Evolutionary conservation across 2,113 vertebrate species (phyloP).

Genomic region (Channa maculata): DNA sequence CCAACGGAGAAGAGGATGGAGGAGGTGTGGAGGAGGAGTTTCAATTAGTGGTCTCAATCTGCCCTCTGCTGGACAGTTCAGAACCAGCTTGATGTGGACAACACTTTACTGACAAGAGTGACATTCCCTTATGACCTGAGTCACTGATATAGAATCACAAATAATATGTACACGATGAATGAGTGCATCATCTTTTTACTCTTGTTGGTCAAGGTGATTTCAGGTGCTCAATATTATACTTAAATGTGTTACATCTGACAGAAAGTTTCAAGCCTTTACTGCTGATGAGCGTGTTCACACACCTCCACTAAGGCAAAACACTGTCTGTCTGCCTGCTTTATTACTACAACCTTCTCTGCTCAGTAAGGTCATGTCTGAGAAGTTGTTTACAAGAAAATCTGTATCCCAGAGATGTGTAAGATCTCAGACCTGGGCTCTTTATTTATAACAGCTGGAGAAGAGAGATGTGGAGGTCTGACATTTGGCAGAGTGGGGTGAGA

Average conservation of each 20-base stretch:
- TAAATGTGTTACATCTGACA: not conserved
- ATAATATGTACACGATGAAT: not conserved
- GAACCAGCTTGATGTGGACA: not conserved
- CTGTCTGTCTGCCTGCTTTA: conserved; percentile 25
- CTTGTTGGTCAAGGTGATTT: conserved; percentile 8
- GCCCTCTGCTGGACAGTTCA: conserved; percentile 74
- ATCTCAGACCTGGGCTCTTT: conserved; percentile 86
- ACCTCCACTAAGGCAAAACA: not conserved
- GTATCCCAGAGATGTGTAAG: conserved; percentile 70
- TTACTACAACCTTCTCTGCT: conserved; percentile 35
- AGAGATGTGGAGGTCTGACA: conserved; percentile 84
- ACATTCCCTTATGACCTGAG: not conserved
- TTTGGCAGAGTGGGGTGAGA: conserved; percentile 84
- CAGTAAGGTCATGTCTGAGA: conserved; percentile 64
- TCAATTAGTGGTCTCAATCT: conserved; percentile 35
- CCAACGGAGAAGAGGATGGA: conserved; percentile 3
- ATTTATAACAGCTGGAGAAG: conserved; percentile 94
- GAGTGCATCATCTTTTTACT: conserved; percentile 2
- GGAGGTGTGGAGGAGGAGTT: not conserved
- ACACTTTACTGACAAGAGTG: not conserved
- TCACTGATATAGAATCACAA: conserved; percentile 4
- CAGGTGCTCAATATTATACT: conserved; percentile 20
- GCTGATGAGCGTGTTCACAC: conserved; percentile 16
- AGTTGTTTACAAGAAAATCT: conserved; percentile 74
- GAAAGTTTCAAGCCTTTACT: not conserved